Evolutionary conservation across 2,888 invertebrate species (phyloP), one percentile per base, ranked within the genome.

Genomic region (Cheilosia pagana): DNA sequence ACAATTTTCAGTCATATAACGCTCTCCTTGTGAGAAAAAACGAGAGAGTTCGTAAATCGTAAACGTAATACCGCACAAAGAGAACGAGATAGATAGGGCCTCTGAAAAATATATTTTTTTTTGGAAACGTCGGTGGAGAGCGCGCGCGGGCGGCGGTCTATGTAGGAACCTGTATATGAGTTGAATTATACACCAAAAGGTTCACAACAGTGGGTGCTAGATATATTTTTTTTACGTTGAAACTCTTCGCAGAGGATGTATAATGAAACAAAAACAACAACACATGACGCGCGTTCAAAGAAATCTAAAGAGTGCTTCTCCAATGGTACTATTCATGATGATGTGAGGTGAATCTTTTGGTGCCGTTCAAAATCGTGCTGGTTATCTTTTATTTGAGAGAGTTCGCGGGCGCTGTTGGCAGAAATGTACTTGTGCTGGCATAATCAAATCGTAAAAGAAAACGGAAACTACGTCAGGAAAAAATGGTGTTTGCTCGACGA

Each of bases 161-260:
- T 59, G 23, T 31, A 60, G 70, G 52, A 72, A 72, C 71, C 65
- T 78, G 50, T 82, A 72, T 67, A 43, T 53, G 65, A 77, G 72
- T 77, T 57, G 57, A 81, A 57, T 16, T 70, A 43, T 59, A 75
- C 63, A 62, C 60, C 71, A 78, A 72, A 78, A 78, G 78, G 78
- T 72, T 78, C 57, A 67, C 45, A 45, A 79, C 48, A 63, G 72
- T 83, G 68, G 78, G 82, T 78, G 78, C 68, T 62, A 78, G 78
- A 55, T 74, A 67, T 65, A 63, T 35, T 57, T 35, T 57, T 57
- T 57, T 41, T 12, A 53, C 35, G 57, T 68, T 48, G 62, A 83
- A 82, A 19, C 52, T 53, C 23, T 55, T 39, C 45, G 74, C 48
- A 39, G 68, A 75, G 41, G 57, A 50, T 62, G 16, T 50, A 48